These are phyloP conservation scores for Acanthurus tractus DNA, from an alignment of 2,797 vertebrate species.

Conservation along the genomic window DNA sequence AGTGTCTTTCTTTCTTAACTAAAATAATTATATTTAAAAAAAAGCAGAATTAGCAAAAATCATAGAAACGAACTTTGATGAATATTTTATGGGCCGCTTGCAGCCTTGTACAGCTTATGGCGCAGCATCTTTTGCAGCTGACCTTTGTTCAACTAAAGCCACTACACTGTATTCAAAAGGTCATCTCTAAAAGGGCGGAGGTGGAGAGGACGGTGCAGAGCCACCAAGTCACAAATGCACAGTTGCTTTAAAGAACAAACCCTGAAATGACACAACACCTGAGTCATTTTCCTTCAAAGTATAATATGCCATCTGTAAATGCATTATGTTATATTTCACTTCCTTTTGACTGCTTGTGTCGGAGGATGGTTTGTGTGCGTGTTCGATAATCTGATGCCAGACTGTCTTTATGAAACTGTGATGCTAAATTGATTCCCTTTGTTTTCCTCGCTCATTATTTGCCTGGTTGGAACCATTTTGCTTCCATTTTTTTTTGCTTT, in stretches of 20 bases:
- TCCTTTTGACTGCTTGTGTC: background rate
- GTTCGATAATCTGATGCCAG: conserved; percentile 1
- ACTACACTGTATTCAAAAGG: background rate
- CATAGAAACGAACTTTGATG: background rate
- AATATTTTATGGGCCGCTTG: background rate
- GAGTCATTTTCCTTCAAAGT: background rate
- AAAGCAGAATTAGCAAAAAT: background rate
- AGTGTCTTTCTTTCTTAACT: too few species aligned
- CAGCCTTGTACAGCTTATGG: background rate
- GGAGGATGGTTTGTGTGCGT: background rate
- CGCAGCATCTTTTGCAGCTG: background rate
- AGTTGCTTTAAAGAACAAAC: background rate
- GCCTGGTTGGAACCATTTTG: background rate
- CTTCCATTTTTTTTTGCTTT: background rate
- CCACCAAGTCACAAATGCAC: background rate
- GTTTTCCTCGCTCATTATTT: background rate
- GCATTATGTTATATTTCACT: background rate
- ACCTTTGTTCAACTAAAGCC: background rate
- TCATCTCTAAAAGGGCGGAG: too few species aligned
- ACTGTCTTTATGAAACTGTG: background rate
- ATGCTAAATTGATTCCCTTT: background rate
- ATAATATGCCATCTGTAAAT: background rate
- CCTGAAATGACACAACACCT: background rate
- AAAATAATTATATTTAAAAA: background rate
- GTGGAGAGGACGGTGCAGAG: background rate